Evolutionary conservation across 2,888 invertebrate species (phyloP).

Genomic region (Therioaphis trifolii): DNA sequence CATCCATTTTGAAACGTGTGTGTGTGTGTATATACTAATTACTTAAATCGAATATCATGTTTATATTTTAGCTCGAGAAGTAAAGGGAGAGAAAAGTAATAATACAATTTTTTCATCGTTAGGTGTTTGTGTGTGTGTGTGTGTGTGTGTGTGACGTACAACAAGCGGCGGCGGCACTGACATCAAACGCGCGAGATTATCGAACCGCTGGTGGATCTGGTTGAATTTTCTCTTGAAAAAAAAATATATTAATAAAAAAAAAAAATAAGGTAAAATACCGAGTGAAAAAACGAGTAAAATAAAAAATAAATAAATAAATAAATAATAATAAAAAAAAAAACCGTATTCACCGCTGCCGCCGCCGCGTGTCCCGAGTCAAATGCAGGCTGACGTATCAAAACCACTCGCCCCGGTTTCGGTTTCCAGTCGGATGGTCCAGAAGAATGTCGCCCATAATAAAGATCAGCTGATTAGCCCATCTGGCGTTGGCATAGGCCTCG

Average conservation of each 20-base stretch:
- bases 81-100: too few relatives aligned
- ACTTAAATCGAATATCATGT: too few relatives aligned
- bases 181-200: conserved; percentile 32
- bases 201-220: conserved; percentile 11
- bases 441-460: conserved; percentile 63
- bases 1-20: too few relatives aligned
- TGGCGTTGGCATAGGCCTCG: conserved; percentile 61
- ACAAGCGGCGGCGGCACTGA: neutral
- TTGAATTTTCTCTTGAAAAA: neutral
- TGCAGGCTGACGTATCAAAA: conserved; percentile 55
- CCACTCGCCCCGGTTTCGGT: conserved; percentile 47
- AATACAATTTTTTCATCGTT: too few relatives aligned
- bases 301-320: conserved; percentile 13
- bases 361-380: conserved; percentile 54
- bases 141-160: too few relatives aligned
- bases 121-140: too few relatives aligned
- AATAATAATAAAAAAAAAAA: conserved; percentile 53
- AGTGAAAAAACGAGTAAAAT: neutral
- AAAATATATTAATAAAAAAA: neutral
- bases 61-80: too few relatives aligned
- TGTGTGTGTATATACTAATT: too few relatives aligned
- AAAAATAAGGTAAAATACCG: neutral
- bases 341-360: conserved; percentile 30
- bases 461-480: conserved; percentile 63
- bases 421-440: conserved; percentile 64